A percentile compares a stretch with the other conserved stretches of the same genome.
phyloP scores from a whole-genome alignment of 2,888 invertebrate genomes.

The Conistra vaccinii region DNA sequence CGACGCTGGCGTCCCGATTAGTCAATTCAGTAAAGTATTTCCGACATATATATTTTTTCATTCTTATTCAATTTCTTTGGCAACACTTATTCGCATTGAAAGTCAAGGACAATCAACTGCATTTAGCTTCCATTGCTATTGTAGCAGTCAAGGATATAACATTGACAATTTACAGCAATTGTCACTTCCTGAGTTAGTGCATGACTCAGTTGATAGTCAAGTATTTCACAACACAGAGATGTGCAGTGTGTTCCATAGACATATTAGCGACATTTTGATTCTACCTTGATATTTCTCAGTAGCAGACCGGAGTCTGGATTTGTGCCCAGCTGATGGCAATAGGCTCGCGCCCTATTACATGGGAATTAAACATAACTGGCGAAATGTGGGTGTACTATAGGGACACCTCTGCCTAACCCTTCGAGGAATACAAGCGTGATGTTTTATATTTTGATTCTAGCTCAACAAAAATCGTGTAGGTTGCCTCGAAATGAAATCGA shows the following conservation, averaged over 20 bases:
- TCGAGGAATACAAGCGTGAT: neutral
- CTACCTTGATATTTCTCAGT: neutral
- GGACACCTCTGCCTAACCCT: neutral
- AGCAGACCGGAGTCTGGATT: neutral
- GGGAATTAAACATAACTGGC: too few species aligned
- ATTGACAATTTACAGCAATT: slow-evolving; percentile 56
- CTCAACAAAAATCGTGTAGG: neutral
- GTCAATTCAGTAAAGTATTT: too few species aligned
- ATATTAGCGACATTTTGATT: neutral
- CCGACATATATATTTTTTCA: neutral
- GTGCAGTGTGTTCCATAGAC: neutral
- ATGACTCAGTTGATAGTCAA: slow-evolving; percentile 32
- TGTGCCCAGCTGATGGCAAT: too few species aligned
- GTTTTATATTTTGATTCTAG: neutral
- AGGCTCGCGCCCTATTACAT: neutral
- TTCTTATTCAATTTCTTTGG: neutral
- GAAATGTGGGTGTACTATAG: neutral
- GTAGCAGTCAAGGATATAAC: slow-evolving; percentile 26
- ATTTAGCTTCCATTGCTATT: neutral
- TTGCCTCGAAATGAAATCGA: neutral
- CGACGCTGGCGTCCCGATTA: too few species aligned
- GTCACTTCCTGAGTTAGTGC: slow-evolving; percentile 37
- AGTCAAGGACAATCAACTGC: slow-evolving; percentile 13
- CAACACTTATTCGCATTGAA: neutral
- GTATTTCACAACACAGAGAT: slow-evolving; percentile 2